These are phyloP conservation scores for Parnassius mnemosyne DNA, from an alignment of 2,888 invertebrate genomes.

Conservation along the genomic window DNA sequence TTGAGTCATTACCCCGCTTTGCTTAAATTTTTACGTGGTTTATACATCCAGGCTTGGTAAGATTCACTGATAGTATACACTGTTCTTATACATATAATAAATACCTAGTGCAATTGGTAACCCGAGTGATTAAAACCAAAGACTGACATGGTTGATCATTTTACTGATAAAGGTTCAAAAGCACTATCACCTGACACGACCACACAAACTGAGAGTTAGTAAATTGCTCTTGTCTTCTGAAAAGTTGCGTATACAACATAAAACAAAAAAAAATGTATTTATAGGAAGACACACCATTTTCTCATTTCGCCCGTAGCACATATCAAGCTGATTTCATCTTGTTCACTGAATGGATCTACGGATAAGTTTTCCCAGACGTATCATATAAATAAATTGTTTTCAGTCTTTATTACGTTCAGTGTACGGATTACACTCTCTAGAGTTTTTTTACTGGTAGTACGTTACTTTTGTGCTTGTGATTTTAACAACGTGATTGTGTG, in stretches of 20 bases:
- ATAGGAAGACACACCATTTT: slow-evolving; percentile 57
- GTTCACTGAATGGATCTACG: slow-evolving; percentile 60
- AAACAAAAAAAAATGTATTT: slow-evolving; percentile 14
- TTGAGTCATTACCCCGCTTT: too few relatives aligned
- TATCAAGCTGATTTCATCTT: slow-evolving; percentile 76
- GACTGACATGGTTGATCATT: too few relatives aligned
- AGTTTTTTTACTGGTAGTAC: slow-evolving; percentile 47
- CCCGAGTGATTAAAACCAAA: too few relatives aligned
- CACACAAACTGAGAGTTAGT: too few relatives aligned
- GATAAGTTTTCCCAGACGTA: slow-evolving; percentile 76
- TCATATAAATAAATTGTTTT: slow-evolving; percentile 81
- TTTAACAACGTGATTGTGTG: slow-evolving; percentile 1
- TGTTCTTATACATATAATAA: too few relatives aligned
- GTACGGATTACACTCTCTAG: slow-evolving; percentile 47
- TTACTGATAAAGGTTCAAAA: too few relatives aligned
- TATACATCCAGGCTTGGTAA: too few relatives aligned
- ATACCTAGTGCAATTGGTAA: too few relatives aligned
- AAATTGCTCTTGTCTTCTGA: too few relatives aligned
- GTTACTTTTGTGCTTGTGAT: slow-evolving; percentile 22
- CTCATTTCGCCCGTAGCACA: slow-evolving; percentile 59
- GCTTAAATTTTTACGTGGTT: too few relatives aligned
- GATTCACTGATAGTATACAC: too few relatives aligned
- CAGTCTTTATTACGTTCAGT: slow-evolving; percentile 74
- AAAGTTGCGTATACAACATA: background rate
- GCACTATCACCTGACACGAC: too few relatives aligned